A percentile compares a stretch with the other conserved stretches of the same genome.
phyloP scores from a whole-genome alignment of 1,140 invertebrate species.

The Pogonus chalceus region DNA sequence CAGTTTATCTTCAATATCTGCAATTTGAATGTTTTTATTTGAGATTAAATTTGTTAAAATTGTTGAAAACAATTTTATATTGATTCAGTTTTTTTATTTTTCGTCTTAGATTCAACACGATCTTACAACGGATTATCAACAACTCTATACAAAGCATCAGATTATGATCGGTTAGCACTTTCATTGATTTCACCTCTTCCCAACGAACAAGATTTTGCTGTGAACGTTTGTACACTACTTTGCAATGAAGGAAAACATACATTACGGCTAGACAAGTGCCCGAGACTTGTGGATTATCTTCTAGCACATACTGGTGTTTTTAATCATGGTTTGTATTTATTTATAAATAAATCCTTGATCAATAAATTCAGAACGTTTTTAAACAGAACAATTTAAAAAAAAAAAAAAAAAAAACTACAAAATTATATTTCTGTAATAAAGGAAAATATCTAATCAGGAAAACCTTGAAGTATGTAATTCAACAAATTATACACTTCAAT shows the following conservation, averaged over 20 bases:
- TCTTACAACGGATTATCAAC: constrained; percentile 56
- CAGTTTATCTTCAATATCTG: too few relatives aligned
- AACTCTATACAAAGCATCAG: constrained; percentile 63
- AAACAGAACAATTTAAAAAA: too few relatives aligned
- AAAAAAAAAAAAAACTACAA: too few relatives aligned
- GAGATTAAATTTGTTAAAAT: too few relatives aligned
- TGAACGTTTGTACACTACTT: constrained; percentile 92
- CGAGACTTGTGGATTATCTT: constrained; percentile 76
- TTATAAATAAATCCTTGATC: background rate
- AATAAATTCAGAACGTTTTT: background rate
- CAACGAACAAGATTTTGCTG: constrained; percentile 97
- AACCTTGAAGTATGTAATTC: too few relatives aligned
- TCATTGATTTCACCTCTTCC: constrained; percentile 89
- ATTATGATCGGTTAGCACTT: constrained; percentile 79
- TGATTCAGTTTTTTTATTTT: too few relatives aligned
- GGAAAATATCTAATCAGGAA: too few relatives aligned
- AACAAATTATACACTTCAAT: too few relatives aligned
- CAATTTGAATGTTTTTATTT: too few relatives aligned
- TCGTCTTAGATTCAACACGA: constrained; percentile 51
- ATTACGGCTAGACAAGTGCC: constrained; percentile 71
- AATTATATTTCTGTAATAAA: too few relatives aligned
- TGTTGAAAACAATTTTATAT: too few relatives aligned
- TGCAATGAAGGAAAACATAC: constrained; percentile 88
- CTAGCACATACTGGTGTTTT: constrained; percentile 90
- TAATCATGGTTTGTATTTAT: constrained; percentile 58